Evolutionary conservation across 1,140 invertebrate genomes (phyloP).

Genomic region (Probaryconus sp.): DNA sequence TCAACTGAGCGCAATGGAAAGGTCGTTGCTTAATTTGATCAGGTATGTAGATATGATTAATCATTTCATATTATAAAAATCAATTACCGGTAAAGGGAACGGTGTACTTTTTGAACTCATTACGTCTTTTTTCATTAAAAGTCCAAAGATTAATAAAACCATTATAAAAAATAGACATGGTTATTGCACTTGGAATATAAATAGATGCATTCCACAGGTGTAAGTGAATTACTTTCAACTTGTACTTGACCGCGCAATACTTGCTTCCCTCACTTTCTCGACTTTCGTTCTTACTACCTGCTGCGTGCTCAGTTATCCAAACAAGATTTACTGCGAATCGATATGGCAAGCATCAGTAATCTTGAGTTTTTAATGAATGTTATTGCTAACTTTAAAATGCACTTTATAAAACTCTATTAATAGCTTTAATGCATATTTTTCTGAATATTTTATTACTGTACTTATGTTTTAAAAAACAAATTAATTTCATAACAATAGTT

Average conservation of each 20-base stretch:
- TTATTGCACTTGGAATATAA: conserved; percentile 19
- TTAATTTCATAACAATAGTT: no score
- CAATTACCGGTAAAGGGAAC: neutral
- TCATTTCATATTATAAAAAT: conserved; percentile 26
- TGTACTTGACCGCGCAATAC: conserved; percentile 51
- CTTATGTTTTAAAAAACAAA: no score
- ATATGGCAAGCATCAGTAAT: conserved; percentile 18
- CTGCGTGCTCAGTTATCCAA: conserved; percentile 36
- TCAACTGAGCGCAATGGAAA: conserved; percentile 85
- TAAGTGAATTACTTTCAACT: conserved; percentile 51
- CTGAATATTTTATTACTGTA: no score
- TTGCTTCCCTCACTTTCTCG: conserved; percentile 60
- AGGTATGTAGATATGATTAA: conserved; percentile 78
- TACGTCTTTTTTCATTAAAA: no score
- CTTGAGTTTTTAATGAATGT: conserved; percentile 20
- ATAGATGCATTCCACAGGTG: conserved; percentile 26
- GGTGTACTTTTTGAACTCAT: neutral
- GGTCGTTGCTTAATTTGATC: conserved; percentile 83
- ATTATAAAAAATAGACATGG: no score
- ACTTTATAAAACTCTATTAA: no score
- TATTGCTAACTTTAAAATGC: no score
- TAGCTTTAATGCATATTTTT: no score
- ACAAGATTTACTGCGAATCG: conserved; percentile 46
- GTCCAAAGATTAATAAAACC: no score
- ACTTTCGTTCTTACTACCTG: conserved; percentile 65